phyloP scores from a whole-genome alignment of 2,888 invertebrate species.

The Rhagonycha lutea region DNA sequence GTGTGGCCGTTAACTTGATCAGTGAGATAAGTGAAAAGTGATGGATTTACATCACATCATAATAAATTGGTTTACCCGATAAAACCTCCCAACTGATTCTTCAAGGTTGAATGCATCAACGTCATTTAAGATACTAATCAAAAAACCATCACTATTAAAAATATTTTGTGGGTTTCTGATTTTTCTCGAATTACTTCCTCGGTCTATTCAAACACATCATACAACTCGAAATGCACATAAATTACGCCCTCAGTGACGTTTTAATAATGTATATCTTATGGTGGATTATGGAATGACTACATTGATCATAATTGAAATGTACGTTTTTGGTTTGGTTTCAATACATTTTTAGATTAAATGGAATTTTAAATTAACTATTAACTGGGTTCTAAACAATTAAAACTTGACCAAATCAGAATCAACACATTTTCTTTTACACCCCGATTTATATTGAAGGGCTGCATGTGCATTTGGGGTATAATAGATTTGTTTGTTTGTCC shows the following conservation, averaged over 20 bases:
- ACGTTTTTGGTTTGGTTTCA: not conserved
- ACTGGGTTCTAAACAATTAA: not conserved
- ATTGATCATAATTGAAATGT: not conserved
- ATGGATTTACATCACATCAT: no score
- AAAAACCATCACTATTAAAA: no score
- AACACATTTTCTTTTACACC: not conserved
- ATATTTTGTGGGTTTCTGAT: no score
- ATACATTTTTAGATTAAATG: not conserved
- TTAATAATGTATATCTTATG: not conserved
- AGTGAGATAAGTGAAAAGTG: no score
- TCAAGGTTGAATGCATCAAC: not conserved
- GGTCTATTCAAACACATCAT: no score
- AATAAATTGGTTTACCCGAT: no score
- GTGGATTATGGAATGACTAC: not conserved
- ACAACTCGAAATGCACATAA: not conserved
- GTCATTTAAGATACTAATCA: not conserved
- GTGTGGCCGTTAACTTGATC: no score
- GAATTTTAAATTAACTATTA: not conserved
- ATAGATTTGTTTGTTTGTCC: not conserved
- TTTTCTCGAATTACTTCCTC: no score
- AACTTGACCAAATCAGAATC: not conserved
- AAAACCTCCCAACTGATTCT: no score
- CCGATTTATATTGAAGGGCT: not conserved
- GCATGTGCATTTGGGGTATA: not conserved
- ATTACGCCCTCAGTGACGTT: not conserved